These are phyloP conservation scores for Pycnomerus fuliginosus DNA, from an alignment of 2,888 invertebrate species.

Conservation along the genomic window DNA sequence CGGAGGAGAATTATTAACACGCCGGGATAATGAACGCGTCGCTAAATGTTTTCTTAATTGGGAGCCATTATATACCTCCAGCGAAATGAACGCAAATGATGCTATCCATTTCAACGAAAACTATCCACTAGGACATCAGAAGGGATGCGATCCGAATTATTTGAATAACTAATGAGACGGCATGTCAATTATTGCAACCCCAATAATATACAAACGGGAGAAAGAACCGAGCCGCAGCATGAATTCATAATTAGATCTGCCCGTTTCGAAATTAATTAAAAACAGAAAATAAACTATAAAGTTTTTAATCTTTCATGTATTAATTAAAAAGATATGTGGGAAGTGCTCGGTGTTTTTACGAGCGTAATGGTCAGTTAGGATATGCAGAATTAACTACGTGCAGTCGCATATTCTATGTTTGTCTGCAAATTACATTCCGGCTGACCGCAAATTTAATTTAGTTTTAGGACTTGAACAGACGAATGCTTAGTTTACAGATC, in stretches of 20 bases:
- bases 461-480: conserved; percentile 31
- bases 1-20: conserved; percentile 30
- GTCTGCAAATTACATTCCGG: conserved; percentile 35
- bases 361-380: conserved; percentile 20
- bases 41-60: conserved; percentile 38
- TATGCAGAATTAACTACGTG: conserved; percentile 18
- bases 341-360: conserved; percentile 5
- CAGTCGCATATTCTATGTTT: conserved; percentile 15
- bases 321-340: conserved; percentile 18
- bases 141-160: conserved; percentile 35
- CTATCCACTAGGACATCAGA: too few species aligned
- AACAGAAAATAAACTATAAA: conserved; percentile 10
- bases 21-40: conserved; percentile 33
- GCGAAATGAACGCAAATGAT: conserved; percentile 14
- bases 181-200: conserved; percentile 32
- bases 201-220: neutral
- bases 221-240: conserved; percentile 4
- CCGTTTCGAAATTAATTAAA: conserved; percentile 12
- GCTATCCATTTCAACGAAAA: neutral
- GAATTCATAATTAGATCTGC: conserved; percentile 4
- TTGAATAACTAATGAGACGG: conserved; percentile 39
- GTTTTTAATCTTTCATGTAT: conserved; percentile 5
- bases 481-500: too few species aligned
- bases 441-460: conserved; percentile 39
- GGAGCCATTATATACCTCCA: conserved; percentile 32